Evolutionary conservation across 2,797 vertebrate species (phyloP).

Genomic region (Protosalanx chinensis): DNA sequence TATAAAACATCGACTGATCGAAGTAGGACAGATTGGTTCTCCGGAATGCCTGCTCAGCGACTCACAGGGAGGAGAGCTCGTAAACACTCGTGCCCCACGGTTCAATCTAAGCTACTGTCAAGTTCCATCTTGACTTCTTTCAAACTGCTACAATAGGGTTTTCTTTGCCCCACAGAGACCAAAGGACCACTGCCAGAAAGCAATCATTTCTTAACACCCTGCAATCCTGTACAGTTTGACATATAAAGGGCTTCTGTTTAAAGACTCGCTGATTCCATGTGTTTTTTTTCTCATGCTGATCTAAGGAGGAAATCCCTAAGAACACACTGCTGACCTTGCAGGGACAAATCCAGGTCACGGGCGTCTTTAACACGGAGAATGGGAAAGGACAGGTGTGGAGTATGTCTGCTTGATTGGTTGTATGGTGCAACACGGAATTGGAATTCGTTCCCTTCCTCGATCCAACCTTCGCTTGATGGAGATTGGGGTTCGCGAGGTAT

Average conservation of each 20-base stretch:
- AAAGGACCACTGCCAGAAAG: neutral
- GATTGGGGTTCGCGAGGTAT: neutral
- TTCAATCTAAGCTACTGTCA: neutral
- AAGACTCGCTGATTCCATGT: neutral
- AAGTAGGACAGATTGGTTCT: no score
- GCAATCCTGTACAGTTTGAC: slow-evolving; percentile 5
- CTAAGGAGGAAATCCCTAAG: neutral
- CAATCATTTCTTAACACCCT: neutral
- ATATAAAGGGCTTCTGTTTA: slow-evolving; percentile 5
- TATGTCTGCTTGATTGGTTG: slow-evolving; percentile 38
- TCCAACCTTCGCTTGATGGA: slow-evolving; percentile 28
- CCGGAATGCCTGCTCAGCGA: no score
- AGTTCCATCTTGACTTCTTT: neutral
- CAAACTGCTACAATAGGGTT: neutral
- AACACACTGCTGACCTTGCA: slow-evolving; percentile 34
- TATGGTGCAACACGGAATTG: slow-evolving; percentile 18
- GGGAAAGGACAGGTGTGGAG: slow-evolving; percentile 21
- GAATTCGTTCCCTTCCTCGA: neutral
- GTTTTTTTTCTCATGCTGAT: slow-evolving; percentile 31
- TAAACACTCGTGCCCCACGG: no score
- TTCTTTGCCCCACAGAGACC: neutral
- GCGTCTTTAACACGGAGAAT: slow-evolving; percentile 36
- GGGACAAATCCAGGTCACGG: slow-evolving; percentile 33
- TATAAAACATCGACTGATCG: no score
- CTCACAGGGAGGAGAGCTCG: no score